Evolutionary conservation across 2,113 vertebrate species (phyloP).

Genomic region (Meleagris gallopavo): DNA sequence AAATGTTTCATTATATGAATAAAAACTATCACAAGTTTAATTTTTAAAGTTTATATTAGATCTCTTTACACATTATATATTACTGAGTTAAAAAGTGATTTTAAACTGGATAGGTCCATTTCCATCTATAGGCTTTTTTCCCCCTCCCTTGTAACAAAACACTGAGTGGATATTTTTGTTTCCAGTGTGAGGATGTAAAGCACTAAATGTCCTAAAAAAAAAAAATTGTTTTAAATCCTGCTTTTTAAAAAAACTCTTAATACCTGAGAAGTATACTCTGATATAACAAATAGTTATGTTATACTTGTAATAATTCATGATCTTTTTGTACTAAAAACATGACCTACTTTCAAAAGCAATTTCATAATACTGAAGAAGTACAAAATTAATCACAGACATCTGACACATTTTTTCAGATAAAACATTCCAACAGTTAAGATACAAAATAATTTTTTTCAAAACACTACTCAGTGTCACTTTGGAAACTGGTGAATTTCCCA

Average conservation of each 20-base stretch:
- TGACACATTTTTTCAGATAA: background rate
- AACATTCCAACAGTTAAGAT: background rate
- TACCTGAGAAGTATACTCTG: background rate
- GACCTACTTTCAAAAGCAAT: conserved; percentile 6
- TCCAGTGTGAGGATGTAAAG: background rate
- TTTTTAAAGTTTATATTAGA: background rate
- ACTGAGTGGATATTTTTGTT: background rate
- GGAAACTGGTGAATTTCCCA: conserved; percentile 18
- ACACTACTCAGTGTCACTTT: background rate
- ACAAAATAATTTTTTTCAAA: background rate
- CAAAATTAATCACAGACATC: conserved; percentile 24
- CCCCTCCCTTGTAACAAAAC: background rate
- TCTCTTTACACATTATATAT: background rate
- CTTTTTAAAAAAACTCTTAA: background rate
- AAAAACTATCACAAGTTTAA: background rate
- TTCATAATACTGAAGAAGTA: background rate
- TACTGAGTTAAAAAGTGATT: background rate
- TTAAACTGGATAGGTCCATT: background rate
- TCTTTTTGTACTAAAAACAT: background rate
- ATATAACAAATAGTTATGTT: background rate
- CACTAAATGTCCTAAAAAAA: background rate
- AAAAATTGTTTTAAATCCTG: background rate
- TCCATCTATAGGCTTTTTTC: background rate
- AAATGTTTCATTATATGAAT: background rate
- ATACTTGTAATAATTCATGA: background rate